Conservation (phyloP, 2,113 vertebrate species). For the Cephalopholis sonnerati region DNA sequence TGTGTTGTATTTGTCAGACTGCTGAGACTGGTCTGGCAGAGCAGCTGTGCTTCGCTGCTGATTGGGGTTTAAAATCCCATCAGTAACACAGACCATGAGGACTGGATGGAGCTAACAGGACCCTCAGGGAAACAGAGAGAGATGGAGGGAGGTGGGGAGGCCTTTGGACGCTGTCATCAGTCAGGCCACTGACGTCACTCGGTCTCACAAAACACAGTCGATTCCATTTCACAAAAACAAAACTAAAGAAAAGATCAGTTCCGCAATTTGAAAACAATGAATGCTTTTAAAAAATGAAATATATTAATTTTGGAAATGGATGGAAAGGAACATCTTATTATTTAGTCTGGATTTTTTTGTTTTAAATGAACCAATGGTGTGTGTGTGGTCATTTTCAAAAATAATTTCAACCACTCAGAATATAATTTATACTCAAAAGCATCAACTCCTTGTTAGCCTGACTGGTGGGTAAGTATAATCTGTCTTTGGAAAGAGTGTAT, state of each 20-base stretch:
- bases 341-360: neutral
- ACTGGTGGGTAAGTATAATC: neutral
- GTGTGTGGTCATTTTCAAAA: neutral
- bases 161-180: conserved; percentile 51
- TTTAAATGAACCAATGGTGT: neutral
- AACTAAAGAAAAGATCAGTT: neutral
- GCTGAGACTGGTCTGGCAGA: conserved; percentile 18
- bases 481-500: neutral
- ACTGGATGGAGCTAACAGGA: conserved; percentile 55
- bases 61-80: conserved; percentile 44
- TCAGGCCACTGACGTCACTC: conserved; percentile 63
- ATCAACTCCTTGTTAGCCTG: neutral
- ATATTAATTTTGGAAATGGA: neutral
- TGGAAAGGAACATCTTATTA: neutral
- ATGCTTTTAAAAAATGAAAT: neutral
- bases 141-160: conserved; percentile 37
- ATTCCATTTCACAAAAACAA: neutral
- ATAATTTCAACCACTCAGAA: neutral
- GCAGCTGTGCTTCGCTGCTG: conserved; percentile 38
- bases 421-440: neutral
- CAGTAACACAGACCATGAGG: conserved; percentile 26
- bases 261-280: neutral
- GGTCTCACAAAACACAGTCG: conserved; percentile 28
- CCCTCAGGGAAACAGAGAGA: conserved; percentile 28
- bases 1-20: conserved; percentile 27